Evolutionary conservation across 1,140 invertebrate genomes (phyloP), one percentile per base, ranked within the genome.

Genomic region (Hyposmocoma kahamanoa): DNA sequence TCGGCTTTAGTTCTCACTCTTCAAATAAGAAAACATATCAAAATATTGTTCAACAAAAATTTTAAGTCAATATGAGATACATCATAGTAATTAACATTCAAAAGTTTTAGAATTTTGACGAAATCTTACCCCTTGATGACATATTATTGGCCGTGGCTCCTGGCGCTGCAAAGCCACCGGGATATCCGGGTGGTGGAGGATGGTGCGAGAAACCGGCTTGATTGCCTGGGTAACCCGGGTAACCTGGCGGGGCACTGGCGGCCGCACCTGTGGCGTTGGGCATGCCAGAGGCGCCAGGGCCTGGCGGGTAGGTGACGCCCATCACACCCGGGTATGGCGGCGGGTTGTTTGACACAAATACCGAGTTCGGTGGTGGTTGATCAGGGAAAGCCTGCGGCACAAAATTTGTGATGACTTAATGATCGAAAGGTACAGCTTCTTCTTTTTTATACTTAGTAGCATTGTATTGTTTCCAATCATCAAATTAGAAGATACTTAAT

Each of bases 301-400:
- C 68, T 0, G 62, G 46, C 0, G 74, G 70, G 42, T 81, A 87
- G 49, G 74, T 59, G 47, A 68, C 73, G 44, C 78, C 82, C 39
- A 68, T 78, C 57, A 98, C 93, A 34, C 96, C 97, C 36, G 96
- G 96, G 87, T 98, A 98, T 0, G 97, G 97, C 47, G 97, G 97
- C n/a, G 97, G 97, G 69, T 91, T 94, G 67, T 96, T 93, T 6
- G 92, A 95, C 90, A 96, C 95, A 68, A 91, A 99, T 3, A 99
- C 96, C 34, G 91, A 91, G 73, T 96, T 94, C 24, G 93, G 93
- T 89, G 90, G 77, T 38, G 90, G 90, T 42, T 90, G 90, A 56
- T 90, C 84, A 1, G 89, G 90, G 64, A 92, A 92, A 0, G 88
- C 89, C 75, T 90, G 76, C 0, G 72, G 75, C 34, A 34, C 42